phyloP scores from a whole-genome alignment of 92 coral and sea anemone genomes.

The Meandrina meandrites region DNA sequence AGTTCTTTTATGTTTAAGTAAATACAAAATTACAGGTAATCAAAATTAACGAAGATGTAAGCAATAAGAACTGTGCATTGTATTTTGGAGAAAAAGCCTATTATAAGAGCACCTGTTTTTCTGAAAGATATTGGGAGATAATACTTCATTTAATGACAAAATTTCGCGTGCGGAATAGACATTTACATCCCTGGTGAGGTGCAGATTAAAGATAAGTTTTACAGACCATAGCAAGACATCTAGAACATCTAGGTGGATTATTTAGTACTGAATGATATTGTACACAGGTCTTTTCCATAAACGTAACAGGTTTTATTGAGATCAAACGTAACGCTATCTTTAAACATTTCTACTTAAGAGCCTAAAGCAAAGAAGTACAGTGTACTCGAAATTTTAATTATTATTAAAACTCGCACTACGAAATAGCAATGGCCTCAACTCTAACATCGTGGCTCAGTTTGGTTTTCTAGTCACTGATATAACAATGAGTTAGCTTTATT shows the following conservation, averaged over 20 bases:
- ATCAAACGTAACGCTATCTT: no score
- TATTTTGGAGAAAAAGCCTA: not conserved
- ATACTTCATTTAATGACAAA: not conserved
- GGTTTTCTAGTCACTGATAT: not conserved
- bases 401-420: not conserved
- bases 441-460: not conserved
- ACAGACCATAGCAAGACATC: not conserved
- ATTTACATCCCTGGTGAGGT: not conserved
- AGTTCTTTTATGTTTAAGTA: not conserved
- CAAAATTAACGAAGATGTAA: not conserved
- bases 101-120: not conserved
- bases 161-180: not conserved
- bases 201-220: not conserved
- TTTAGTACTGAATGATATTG: no score
- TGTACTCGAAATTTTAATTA: no score
- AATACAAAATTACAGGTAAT: slow-evolving; percentile 7
- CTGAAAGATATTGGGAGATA: no score
- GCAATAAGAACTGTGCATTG: not conserved
- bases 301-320: not conserved
- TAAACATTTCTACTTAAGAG: no score
- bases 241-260: no score
- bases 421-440: not conserved
- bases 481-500: not conserved
- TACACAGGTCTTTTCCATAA: no score
- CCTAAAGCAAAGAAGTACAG: no score